A percentile compares a stretch with the other conserved stretches of the same genome.
phyloP scores from a whole-genome alignment of 2,113 vertebrate species.

The Synchiropus splendidus region DNA sequence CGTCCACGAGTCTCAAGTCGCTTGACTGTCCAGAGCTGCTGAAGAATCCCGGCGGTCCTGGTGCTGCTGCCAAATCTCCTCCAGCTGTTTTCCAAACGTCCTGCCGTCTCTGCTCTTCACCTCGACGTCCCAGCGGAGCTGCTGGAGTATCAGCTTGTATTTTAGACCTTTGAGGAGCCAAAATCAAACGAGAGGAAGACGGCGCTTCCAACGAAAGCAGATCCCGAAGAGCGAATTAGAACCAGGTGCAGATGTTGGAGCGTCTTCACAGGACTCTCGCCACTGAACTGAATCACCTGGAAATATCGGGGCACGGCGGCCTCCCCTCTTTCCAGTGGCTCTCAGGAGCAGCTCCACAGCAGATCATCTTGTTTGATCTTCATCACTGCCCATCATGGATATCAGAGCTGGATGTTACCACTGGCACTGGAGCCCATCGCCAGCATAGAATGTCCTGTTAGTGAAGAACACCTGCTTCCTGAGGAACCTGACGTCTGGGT shows the following conservation, averaged over 20 bases:
- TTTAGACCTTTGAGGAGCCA: constrained; percentile 50
- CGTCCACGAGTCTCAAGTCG: too few relatives aligned
- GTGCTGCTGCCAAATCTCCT: constrained; percentile 36
- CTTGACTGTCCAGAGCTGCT: constrained; percentile 17
- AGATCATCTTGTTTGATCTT: constrained; percentile 5
- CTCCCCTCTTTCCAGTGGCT: constrained; percentile 6
- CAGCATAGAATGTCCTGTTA: background rate
- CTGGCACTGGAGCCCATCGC: constrained; percentile 2
- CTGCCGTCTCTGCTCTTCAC: constrained; percentile 17
- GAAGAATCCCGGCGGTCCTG: too few relatives aligned
- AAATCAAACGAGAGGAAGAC: constrained; percentile 56
- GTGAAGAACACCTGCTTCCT: constrained; percentile 6
- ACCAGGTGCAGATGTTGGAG: constrained; percentile 62
- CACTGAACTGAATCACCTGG: constrained; percentile 42
- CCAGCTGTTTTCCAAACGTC: constrained; percentile 39
- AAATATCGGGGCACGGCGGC: constrained; percentile 34
- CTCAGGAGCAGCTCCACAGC: constrained; percentile 3
- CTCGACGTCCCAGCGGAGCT: too few relatives aligned
- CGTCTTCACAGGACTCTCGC: constrained; percentile 51
- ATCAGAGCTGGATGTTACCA: constrained; percentile 8
- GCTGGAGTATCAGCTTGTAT: constrained; percentile 38
- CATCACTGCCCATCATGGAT: constrained; percentile 9
- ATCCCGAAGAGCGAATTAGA: constrained; percentile 43
- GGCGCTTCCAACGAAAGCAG: constrained; percentile 59
- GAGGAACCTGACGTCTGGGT: too few relatives aligned